Conservation (phyloP, 35 echinoderm and acorn worm genomes). For the Acanthaster planci region DNA sequence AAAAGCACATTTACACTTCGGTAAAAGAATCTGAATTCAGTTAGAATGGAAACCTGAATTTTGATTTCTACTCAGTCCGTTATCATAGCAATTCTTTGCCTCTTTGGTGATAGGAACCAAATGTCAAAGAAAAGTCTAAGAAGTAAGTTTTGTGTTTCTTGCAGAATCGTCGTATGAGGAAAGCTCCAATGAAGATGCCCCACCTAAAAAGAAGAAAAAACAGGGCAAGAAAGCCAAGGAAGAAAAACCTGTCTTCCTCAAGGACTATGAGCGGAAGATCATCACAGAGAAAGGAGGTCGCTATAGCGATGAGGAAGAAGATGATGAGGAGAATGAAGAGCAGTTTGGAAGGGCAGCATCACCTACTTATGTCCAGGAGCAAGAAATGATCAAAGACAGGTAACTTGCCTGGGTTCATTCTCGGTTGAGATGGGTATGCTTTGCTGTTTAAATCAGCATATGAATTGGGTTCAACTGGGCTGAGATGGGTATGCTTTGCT, state of each 20-base stretch:
- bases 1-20: too few species aligned
- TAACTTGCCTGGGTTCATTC: neutral
- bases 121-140: too few species aligned
- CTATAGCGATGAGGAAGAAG: constrained; percentile 74
- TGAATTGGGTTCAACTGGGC: neutral
- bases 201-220: neutral
- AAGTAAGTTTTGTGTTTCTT: neutral
- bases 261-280: constrained; percentile 93
- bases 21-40: too few species aligned
- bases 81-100: too few species aligned
- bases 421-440: neutral
- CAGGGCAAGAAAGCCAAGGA: constrained; percentile 40
- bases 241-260: constrained; percentile 84
- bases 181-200: neutral
- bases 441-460: neutral
- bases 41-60: too few species aligned
- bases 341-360: constrained; percentile 50
- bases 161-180: neutral
- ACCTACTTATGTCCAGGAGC: constrained; percentile 83
- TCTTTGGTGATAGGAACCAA: too few species aligned
- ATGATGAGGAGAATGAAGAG: constrained; percentile 27
- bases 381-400: constrained; percentile 80
- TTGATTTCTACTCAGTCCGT: too few species aligned
- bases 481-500: neutral
- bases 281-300: constrained; percentile 82